Base-by-base conservation (phyloP, 2,113 vertebrate genomes). In the Camelus bactrianus region DNA sequence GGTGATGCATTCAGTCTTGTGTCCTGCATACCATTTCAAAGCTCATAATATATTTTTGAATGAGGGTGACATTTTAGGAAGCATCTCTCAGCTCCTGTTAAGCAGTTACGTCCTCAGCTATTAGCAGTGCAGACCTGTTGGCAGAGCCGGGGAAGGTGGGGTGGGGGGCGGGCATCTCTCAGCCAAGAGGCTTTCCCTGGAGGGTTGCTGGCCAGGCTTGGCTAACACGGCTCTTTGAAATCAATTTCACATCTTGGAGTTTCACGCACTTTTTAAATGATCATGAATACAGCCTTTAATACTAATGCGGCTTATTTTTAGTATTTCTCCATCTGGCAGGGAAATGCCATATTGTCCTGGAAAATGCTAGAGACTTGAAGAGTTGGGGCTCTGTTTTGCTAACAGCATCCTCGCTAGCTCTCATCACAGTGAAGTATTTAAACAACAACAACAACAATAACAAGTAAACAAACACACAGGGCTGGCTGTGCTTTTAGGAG, bases 311-410 rank as follows among this genome's bases (percentile, higher is more conserved):
- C 28, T 84, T 58, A 92, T 85, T 91, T 80, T 70, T 85, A 22
- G 5, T 42, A 65, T 76, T 81, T 93, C 46, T 15, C 67, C 65
- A 67, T 79, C 87, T 95, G 82, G 38, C 32, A 85, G 62, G 28
- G 42, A 96, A 83, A 85, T 79, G 50, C 35, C 60, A 91, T 70
- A 54, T 81, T 95, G 11, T 95, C 76, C 60, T 67, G 54, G 54
- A 85, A 93, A 96, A 65, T 24, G 42, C 64, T 7, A n/a, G 30
- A 38, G 13, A 19, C 10, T 75, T 89, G 22, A 82, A 28, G 90
- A 86, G 42, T 26, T 15, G 11, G 54, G 65, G 46, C 65, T 83
- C 46, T 86, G 12, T 54, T 87, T 90, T 48, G 50, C 22, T 10
- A 64, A 46, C 8, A 77, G 38, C 15, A 4, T 84, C 76, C 11